Percentiles rank a stretch among this genome's conserved stretches.
phyloP scores from a whole-genome alignment of 2,113 vertebrate species.

The Thryonomys swinderianus region DNA sequence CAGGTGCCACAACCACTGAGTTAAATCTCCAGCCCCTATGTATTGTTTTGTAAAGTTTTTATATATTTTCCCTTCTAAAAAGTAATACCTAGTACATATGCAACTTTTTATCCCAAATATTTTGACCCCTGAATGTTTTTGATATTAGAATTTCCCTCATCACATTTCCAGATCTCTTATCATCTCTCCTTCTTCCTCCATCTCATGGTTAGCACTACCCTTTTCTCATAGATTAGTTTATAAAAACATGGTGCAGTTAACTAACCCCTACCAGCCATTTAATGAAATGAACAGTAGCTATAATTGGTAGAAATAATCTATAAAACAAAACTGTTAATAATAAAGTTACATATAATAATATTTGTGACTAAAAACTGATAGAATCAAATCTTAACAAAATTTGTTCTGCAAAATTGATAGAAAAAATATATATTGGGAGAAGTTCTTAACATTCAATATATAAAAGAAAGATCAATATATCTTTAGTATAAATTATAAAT shows the following conservation, averaged over 20 bases:
- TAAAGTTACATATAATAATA: conserved; percentile 20
- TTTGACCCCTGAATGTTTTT: neutral
- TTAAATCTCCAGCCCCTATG: no score
- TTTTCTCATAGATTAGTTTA: conserved; percentile 9
- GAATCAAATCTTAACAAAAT: conserved; percentile 27
- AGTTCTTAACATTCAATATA: neutral
- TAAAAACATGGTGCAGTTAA: conserved; percentile 11
- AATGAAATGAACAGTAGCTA: neutral
- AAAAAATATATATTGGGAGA: neutral
- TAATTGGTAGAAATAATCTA: neutral
- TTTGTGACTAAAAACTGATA: conserved; percentile 10
- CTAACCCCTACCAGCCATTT: neutral
- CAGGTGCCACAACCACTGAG: no score
- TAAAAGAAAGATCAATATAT: neutral
- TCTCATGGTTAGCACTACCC: neutral
- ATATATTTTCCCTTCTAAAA: conserved; percentile 26
- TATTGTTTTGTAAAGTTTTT: neutral
- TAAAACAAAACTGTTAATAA: neutral
- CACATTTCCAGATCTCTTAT: neutral
- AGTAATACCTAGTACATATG: neutral
- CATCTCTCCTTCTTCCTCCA: neutral
- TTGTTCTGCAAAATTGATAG: neutral
- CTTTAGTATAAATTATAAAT: conserved; percentile 20
- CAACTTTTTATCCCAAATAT: neutral
- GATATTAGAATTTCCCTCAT: neutral